Base-by-base conservation (phyloP, 2,797 vertebrate genomes). In the Spondyliosoma cantharus region DNA sequence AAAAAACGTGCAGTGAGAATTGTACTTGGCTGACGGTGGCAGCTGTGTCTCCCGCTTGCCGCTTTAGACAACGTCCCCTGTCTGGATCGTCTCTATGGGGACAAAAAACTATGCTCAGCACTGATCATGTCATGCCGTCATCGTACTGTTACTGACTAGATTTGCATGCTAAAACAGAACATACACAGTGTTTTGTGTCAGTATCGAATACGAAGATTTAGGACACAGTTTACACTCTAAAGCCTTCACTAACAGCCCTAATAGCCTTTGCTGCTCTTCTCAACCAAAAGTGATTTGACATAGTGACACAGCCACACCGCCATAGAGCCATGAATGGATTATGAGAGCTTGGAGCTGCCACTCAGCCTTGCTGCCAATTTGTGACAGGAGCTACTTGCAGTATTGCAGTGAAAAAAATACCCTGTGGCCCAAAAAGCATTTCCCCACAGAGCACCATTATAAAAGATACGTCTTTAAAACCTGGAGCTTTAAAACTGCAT, bases 21-120 rank as follows among this genome's bases (percentile, higher is more conserved):
- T 13, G 20, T 29, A 20, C 46, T 48, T 42, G 27, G 25, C 4
- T 19, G 27, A 46, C 27, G 16, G 57, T 46, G 32, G n/a, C 54
- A 45, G 22, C 15, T 53, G 48, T 43, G 48, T 25, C 43, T 49
- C 16, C 32, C 46, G 43, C 45, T 57, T 66, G 42, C 45, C 56
- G 24, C 22, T 24, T 45, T 24, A 45, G n/a, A 25, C 20, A 65
- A 56, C 17, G 20, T 57, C 15, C 60, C 52, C 12, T n/a, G 24
- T 13, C 48, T 42, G 11, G 20, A 45, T 59, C 48, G 54, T 82
- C 60, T 65, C 53, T 52, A 50, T 53, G 65, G 72, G 56, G 62
- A 71, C 67, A 37, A 48, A 42, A 13, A 54, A n/a, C 0, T 2
- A 29, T 4, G 7, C 42, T 53, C 29, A 61, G 15, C 17, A 25